These are phyloP conservation scores for Gallinago media DNA, from an alignment of 2,113 vertebrate genomes.

Conservation along the genomic window DNA sequence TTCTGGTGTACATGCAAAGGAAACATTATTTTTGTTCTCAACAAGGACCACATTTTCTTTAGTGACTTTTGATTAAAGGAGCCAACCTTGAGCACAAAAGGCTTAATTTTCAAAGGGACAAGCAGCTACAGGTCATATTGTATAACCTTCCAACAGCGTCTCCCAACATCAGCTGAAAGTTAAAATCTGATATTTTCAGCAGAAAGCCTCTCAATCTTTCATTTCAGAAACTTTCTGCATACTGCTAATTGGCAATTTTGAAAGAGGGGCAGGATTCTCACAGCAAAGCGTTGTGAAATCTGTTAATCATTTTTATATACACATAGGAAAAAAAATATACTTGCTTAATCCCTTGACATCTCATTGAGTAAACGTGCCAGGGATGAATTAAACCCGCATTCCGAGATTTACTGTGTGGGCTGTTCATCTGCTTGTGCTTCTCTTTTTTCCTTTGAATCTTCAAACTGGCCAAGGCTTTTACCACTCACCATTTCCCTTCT, in stretches of 20 bases:
- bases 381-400: background rate
- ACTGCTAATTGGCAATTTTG: background rate
- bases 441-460: background rate
- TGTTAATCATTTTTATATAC: background rate
- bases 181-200: background rate
- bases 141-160: background rate
- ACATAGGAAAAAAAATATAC: background rate
- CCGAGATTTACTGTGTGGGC: background rate
- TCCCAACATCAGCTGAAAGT: background rate
- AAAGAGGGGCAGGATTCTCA: background rate
- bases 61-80: slow-evolving; percentile 26
- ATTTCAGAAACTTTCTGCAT: background rate
- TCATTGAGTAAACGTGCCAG: background rate
- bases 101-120: background rate
- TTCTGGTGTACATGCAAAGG: slow-evolving; percentile 24
- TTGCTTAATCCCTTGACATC: background rate
- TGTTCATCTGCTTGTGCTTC: background rate
- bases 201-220: background rate
- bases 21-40: background rate
- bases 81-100: background rate
- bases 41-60: slow-evolving; percentile 9
- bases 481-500: background rate
- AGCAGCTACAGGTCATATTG: background rate
- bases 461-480: background rate
- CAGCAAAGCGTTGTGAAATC: background rate